Conservation (phyloP, 1,140 invertebrate species). For the Aradophagus sp. region DNA sequence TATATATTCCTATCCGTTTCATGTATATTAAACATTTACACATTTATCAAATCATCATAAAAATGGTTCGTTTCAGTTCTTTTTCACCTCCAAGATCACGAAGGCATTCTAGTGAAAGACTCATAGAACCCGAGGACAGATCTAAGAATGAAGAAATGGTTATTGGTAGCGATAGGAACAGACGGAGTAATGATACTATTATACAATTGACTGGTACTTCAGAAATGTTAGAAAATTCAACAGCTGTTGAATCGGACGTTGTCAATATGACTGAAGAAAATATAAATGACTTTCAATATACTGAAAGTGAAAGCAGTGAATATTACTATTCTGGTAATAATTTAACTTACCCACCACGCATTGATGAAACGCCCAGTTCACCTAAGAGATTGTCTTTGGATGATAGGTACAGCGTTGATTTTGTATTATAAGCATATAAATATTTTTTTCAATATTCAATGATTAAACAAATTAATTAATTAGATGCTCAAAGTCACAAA, state of each 20-base stretch:
- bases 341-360: slow-evolving; percentile 71
- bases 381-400: slow-evolving; percentile 73
- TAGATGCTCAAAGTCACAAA: no score
- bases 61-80: slow-evolving; percentile 60
- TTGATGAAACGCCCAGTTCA: slow-evolving; percentile 67
- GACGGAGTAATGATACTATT: slow-evolving; percentile 69
- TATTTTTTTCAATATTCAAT: no score
- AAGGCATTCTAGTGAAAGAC: slow-evolving; percentile 33
- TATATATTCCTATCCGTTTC: neutral
- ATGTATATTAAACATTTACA: no score
- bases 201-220: slow-evolving; percentile 65
- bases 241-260: slow-evolving; percentile 58
- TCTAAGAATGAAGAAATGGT: slow-evolving; percentile 35
- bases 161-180: slow-evolving; percentile 57
- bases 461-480: no score
- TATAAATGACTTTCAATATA: slow-evolving; percentile 61
- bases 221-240: slow-evolving; percentile 48
- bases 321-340: slow-evolving; percentile 72
- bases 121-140: slow-evolving; percentile 50
- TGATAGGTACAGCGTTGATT: slow-evolving; percentile 67
- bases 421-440: no score
- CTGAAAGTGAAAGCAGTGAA: slow-evolving; percentile 60
- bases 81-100: slow-evolving; percentile 60
- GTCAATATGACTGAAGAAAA: slow-evolving; percentile 47
- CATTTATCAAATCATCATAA: no score